Conservation (phyloP, 2,797 vertebrate genomes). For the Borostomias antarcticus region DNA sequence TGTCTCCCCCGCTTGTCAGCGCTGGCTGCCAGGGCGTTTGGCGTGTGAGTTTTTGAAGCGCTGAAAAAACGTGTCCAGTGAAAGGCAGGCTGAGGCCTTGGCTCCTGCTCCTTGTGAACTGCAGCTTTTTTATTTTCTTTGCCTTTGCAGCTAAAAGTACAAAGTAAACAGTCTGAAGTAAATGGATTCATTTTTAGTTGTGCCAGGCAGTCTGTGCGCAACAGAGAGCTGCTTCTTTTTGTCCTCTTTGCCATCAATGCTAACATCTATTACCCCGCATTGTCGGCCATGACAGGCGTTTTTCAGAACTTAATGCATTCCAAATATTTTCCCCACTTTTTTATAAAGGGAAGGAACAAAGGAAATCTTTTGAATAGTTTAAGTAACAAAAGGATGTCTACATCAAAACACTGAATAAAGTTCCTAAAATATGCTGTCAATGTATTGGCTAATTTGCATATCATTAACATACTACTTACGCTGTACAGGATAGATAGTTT, state of each 20-base stretch:
- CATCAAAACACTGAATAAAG: conserved; percentile 64
- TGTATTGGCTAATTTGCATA: conserved; percentile 65
- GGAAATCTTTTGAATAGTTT: conserved; percentile 66
- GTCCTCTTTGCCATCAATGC: conserved; percentile 67
- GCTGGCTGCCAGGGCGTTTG: conserved; percentile 74
- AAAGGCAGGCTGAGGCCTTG: conserved; percentile 74
- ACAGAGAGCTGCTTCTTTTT: conserved; percentile 73
- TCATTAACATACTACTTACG: conserved; percentile 56
- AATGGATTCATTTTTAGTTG: conserved; percentile 84
- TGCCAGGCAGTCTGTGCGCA: conserved; percentile 68
- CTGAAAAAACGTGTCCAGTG: conserved; percentile 74
- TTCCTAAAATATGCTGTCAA: conserved; percentile 61
- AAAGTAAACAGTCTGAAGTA: conserved; percentile 81
- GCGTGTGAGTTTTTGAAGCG: conserved; percentile 72
- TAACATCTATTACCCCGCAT: conserved; percentile 76
- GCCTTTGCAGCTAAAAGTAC: conserved; percentile 78
- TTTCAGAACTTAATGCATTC: conserved; percentile 73
- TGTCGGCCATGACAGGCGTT: conserved; percentile 73
- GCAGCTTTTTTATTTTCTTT: conserved; percentile 61
- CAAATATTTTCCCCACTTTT: conserved; percentile 74
- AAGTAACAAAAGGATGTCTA: conserved; percentile 53
- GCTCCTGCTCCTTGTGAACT: conserved; percentile 71
- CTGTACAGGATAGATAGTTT: conserved; percentile 22
- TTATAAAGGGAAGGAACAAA: conserved; percentile 60
- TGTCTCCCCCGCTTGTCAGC: conserved; percentile 63